A percentile compares a stretch with the other conserved stretches of the same genome.
phyloP scores from a whole-genome alignment of 2,113 vertebrate genomes.

The Oryzias melastigma region DNA sequence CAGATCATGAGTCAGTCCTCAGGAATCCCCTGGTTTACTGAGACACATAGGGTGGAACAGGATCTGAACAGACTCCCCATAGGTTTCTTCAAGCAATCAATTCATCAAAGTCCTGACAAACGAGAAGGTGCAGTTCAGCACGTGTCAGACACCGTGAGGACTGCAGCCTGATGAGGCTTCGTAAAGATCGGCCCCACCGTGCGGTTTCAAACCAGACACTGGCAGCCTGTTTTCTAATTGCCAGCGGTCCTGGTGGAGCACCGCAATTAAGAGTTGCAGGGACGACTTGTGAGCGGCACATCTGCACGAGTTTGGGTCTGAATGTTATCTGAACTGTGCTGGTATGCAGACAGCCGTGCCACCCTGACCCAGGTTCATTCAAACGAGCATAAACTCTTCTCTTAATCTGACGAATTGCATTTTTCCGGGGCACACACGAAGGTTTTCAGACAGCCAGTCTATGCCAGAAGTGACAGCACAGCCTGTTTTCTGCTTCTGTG shows the following conservation, averaged over 20 bases:
- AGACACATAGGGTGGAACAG: conserved; percentile 56
- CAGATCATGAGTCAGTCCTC: conserved; percentile 55
- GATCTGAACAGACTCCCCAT: conserved; percentile 55
- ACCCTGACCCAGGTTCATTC: conserved; percentile 66
- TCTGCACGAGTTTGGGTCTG: background rate
- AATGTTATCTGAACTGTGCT: conserved; percentile 50
- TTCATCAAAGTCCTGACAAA: conserved; percentile 53
- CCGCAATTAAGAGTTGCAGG: conserved; percentile 27
- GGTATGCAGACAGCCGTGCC: conserved; percentile 42
- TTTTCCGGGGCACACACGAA: conserved; percentile 75
- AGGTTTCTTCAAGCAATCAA: conserved; percentile 52
- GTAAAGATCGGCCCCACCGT: conserved; percentile 59
- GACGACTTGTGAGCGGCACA: conserved; percentile 35
- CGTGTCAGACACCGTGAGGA: conserved; percentile 42
- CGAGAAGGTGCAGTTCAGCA: conserved; percentile 55
- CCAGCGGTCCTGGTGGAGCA: conserved; percentile 23
- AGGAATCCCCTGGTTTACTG: conserved; percentile 58
- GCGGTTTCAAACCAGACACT: conserved; percentile 48
- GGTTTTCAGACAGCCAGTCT: conserved; percentile 71
- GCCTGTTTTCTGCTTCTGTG: conserved; percentile 68
- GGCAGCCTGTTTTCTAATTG: conserved; percentile 22
- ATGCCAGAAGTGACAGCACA: conserved; percentile 83
- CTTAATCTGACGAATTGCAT: conserved; percentile 85
- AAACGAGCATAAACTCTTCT: conserved; percentile 82
- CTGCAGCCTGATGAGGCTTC: conserved; percentile 60